Conservation (phyloP, 2,797 vertebrate species). For the Peromyscus melanophrys region DNA sequence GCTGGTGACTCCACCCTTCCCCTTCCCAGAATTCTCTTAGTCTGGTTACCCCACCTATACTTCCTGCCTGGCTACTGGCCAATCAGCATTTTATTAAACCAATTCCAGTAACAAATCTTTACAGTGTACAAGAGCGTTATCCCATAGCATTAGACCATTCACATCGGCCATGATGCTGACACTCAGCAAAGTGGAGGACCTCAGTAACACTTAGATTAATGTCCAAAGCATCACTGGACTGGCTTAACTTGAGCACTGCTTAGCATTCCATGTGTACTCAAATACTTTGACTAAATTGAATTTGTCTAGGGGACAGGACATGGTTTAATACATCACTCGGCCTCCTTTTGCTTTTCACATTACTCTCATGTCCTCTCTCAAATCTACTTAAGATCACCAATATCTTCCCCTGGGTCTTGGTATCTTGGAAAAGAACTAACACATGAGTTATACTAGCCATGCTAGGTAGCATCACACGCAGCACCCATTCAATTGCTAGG, state of each 20-base stretch:
- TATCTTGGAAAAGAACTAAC: conserved; percentile 16
- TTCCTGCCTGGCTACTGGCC: too few relatives aligned
- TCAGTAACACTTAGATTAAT: conserved; percentile 14
- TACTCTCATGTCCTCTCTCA: neutral
- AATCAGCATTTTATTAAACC: too few relatives aligned
- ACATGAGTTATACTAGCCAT: conserved; percentile 26
- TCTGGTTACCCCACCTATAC: too few relatives aligned
- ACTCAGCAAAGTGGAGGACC: neutral
- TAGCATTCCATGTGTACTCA: neutral
- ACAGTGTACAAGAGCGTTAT: too few relatives aligned
- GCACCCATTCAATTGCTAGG: conserved; percentile 25
- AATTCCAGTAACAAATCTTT: too few relatives aligned
- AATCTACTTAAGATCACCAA: neutral
- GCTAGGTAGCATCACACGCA: neutral
- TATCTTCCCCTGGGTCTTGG: neutral
- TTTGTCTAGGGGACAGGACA: conserved; percentile 34
- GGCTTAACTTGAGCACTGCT: neutral
- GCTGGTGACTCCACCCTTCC: too few relatives aligned
- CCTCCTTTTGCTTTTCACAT: neutral
- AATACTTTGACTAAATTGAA: neutral
- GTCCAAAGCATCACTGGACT: conserved; percentile 8
- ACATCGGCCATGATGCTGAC: neutral
- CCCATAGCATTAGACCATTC: neutral
- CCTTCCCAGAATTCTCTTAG: too few relatives aligned
- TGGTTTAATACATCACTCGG: neutral